A percentile compares a stretch with the other conserved stretches of the same genome.
Conservation (phyloP, 1,140 invertebrate genomes). For the Ruditapes philippinarum region DNA sequence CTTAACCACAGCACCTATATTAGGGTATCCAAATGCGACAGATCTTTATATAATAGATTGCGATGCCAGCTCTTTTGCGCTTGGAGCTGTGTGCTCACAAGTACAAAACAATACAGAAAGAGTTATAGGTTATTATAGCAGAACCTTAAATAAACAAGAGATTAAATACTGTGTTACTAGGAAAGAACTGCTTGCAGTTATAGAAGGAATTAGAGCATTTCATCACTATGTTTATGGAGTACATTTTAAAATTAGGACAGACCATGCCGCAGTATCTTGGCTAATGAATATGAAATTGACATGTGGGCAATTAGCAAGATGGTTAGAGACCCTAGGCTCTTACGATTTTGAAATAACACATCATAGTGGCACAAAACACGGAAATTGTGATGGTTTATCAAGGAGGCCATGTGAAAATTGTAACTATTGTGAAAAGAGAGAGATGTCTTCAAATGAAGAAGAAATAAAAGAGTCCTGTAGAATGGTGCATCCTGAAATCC, state of each 20-base stretch:
- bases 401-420: slow-evolving; percentile 37
- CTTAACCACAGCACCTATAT: not conserved
- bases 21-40: not conserved
- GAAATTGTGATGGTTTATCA: slow-evolving; percentile 27
- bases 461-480: not conserved
- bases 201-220: slow-evolving; percentile 7
- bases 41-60: not conserved
- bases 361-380: slow-evolving; percentile 1
- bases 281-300: not conserved
- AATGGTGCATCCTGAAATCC: not conserved
- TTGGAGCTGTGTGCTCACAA: slow-evolving; percentile 2
- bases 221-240: slow-evolving; percentile 10
- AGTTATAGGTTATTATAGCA: not conserved
- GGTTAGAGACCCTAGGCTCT: slow-evolving; percentile 28
- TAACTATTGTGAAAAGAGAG: not conserved
- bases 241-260: not conserved
- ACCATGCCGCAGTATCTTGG: not conserved
- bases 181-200: not conserved
- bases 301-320: slow-evolving; percentile 26
- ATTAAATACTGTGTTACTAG: slow-evolving; percentile 24
- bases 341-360: slow-evolving; percentile 16
- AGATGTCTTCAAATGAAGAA: not conserved
- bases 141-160: not conserved
- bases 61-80: slow-evolving; percentile 1
- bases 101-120: not conserved